Base-by-base conservation (phyloP, 2,888 invertebrate genomes). In the Choreutis nemorana region DNA sequence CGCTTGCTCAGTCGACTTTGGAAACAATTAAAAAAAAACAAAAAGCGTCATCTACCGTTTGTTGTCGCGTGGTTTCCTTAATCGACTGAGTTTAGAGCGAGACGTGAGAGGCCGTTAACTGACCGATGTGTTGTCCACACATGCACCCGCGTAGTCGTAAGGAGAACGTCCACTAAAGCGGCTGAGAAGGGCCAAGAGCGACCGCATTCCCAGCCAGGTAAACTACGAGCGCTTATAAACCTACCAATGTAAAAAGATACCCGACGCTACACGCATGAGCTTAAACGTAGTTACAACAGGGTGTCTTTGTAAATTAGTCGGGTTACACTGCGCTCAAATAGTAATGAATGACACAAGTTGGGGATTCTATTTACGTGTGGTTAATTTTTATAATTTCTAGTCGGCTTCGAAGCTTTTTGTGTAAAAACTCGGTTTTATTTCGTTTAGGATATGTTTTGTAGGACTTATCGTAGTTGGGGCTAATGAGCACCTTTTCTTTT, bases 191-290 rank as follows among this genome's bases (percentile, higher is more conserved):
- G 75, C 65, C 80, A 80, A 77, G 80, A 80, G 51, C 71, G 80
- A 65, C 80, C 80, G 48, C 80, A 80, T 65, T 80, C 80, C 61
- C 80, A 80, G 73, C 80, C 80, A 80, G 80, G 80, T 80, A 80
- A 75, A 54, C 43, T 15, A 14, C 55, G 68, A 71, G 71, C 68
- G 75, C 73, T 71, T 71, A 45, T 62, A 55, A 55, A 55, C 47
- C 50, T 54, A 58, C 60, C 59, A 54, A 48, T 61, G 54, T 65
- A 51, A 54, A 55, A 50, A 54, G 45, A 50, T 59, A 64, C 62
- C 55, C 62, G 55, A 58, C 56, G 62, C 54, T 55, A 47, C 45
- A 52, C 57, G 73, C 71, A 73, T 73, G 73, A 58, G 71, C 73
- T 71, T 49, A n/a, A n/a, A n/a, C n/a, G n/a, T n/a, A 44, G 41